phyloP scores from a whole-genome alignment of 2,113 vertebrate species.

The Oryctolagus cuniculus region DNA sequence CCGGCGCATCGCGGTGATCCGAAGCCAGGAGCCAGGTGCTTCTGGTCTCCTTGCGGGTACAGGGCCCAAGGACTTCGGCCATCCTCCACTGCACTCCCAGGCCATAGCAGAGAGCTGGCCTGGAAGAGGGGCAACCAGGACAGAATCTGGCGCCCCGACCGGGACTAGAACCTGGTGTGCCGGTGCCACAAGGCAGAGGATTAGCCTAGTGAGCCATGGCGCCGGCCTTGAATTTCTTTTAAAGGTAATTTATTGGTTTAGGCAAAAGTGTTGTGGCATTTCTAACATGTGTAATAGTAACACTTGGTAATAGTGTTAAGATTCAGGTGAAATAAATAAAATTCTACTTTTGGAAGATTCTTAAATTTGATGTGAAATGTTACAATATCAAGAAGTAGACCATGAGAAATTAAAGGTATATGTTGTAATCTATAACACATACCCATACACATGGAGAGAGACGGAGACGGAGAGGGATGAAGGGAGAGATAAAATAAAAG shows the following conservation, averaged over 20 bases:
- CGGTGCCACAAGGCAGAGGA: no score
- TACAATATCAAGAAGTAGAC: slow-evolving; percentile 30
- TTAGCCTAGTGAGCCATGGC: no score
- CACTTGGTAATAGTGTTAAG: background rate
- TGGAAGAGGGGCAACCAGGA: no score
- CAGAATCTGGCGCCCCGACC: no score
- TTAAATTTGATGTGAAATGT: slow-evolving; percentile 11
- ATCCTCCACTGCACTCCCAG: no score
- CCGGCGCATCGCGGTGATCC: no score
- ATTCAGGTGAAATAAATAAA: background rate
- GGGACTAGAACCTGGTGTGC: no score
- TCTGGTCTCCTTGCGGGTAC: no score
- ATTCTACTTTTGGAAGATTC: background rate
- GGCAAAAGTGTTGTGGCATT: slow-evolving; percentile 15
- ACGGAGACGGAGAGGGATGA: background rate
- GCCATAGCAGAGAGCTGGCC: no score
- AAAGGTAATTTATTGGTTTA: background rate
- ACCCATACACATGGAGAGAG: no score
- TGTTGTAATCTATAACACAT: background rate
- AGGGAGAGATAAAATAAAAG: background rate
- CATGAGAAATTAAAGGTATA: background rate
- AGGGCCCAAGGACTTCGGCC: no score
- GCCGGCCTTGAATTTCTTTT: slow-evolving; percentile 22
- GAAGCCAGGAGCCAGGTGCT: no score
- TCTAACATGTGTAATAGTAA: slow-evolving; percentile 1